phyloP scores from a whole-genome alignment of 2,888 invertebrate species.

The Chalcis sispes region DNA sequence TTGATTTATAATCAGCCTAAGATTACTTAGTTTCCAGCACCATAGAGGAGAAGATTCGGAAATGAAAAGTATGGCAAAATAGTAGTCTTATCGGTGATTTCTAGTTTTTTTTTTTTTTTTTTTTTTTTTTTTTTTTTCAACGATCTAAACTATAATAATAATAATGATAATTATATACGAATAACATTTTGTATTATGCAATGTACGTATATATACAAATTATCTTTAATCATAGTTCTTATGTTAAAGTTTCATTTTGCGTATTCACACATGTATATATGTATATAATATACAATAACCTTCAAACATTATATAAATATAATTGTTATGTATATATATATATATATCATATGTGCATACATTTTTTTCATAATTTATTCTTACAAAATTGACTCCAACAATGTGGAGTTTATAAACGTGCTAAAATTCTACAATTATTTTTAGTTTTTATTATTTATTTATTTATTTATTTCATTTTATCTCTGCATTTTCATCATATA shows the following conservation, averaged over 20 bases:
- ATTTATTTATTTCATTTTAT: too few species aligned
- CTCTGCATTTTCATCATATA: neutral
- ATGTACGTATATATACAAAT: constrained; percentile 32
- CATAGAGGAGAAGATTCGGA: too few species aligned
- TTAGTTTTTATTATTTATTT: neutral
- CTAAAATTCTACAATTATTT: constrained; percentile 32
- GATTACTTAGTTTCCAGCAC: too few species aligned
- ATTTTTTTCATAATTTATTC: constrained; percentile 15
- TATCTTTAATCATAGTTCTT: constrained; percentile 17
- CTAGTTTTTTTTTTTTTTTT: too few species aligned
- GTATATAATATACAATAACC: constrained; percentile 21
- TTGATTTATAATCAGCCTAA: too few species aligned
- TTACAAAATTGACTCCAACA: constrained; percentile 39
- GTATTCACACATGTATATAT: too few species aligned
- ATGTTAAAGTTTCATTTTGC: constrained; percentile 17
- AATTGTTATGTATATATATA: constrained; percentile 20
- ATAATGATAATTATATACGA: constrained; percentile 4
- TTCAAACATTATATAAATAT: constrained; percentile 46
- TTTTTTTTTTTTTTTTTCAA: too few species aligned
- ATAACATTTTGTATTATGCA: neutral
- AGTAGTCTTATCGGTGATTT: too few species aligned
- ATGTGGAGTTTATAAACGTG: constrained; percentile 33
- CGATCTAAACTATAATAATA: neutral
- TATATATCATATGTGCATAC: constrained; percentile 37
- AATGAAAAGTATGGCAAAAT: too few species aligned